Evolutionary conservation across 2,888 invertebrate species (phyloP).

Genomic region (Dryobota labecula): DNA sequence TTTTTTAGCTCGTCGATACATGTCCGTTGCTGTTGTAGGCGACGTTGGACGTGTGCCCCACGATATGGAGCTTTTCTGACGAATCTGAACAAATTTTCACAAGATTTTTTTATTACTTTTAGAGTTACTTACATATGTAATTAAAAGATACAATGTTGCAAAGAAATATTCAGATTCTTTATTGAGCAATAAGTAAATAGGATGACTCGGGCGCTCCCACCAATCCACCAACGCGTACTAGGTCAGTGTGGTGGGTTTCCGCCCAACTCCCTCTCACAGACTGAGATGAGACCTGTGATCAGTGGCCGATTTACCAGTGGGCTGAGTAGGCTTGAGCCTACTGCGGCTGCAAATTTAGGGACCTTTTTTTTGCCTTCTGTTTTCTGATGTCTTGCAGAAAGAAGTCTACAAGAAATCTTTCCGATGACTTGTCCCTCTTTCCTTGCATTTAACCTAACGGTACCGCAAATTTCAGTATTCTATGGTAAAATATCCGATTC

Average conservation of each 20-base stretch:
- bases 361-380: too few species aligned
- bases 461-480: too few species aligned
- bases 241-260: not conserved
- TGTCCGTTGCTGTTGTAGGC: conserved; percentile 82
- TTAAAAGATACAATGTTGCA: not conserved
- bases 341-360: too few species aligned
- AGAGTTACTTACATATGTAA: not conserved
- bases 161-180: not conserved
- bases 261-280: not conserved
- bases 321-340: too few species aligned
- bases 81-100: conserved; percentile 2
- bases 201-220: not conserved
- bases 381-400: too few species aligned
- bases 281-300: not conserved
- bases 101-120: conserved; percentile 13
- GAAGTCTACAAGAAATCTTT: too few species aligned
- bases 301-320: too few species aligned
- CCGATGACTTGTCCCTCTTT: too few species aligned
- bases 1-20: conserved; percentile 29
- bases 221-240: not conserved
- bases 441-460: too few species aligned
- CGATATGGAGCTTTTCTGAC: conserved; percentile 66
- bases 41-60: conserved; percentile 78
- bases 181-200: not conserved
- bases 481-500: too few species aligned